Conservation (phyloP, 2,797 vertebrate genomes). For the Lagorchestes hirsutus region DNA sequence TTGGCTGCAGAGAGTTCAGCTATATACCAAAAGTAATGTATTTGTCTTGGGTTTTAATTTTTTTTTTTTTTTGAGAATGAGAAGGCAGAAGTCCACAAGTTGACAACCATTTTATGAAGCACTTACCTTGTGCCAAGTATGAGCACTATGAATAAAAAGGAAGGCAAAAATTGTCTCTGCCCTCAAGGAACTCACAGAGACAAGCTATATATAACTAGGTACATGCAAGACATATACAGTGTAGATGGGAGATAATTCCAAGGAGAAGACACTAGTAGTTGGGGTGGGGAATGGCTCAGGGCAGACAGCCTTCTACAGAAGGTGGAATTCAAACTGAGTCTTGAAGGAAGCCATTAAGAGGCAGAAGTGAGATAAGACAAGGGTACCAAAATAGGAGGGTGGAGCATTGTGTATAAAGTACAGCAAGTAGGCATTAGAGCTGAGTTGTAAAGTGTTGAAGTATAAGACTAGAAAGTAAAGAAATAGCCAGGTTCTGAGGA, state of each 20-base stretch:
- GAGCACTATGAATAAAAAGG: neutral
- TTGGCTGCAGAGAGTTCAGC: constrained; percentile 19
- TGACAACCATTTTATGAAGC: neutral
- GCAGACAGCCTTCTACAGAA: neutral
- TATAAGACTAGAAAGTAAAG: neutral
- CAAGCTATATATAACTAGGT: neutral
- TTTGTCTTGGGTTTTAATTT: neutral
- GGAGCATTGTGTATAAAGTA: neutral
- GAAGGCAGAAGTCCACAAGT: neutral
- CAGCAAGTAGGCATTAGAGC: neutral
- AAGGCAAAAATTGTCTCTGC: neutral
- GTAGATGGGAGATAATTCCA: neutral
- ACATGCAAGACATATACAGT: neutral
- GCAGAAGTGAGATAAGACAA: neutral
- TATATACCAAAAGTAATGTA: neutral
- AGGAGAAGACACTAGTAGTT: neutral
- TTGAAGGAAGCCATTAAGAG: neutral
- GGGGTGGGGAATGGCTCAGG: neutral
- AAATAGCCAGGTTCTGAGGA: neutral
- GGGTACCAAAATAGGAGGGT: neutral
- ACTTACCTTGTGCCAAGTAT: neutral
- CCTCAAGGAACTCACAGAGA: neutral
- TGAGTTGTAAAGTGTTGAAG: neutral
- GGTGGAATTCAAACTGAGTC: neutral
- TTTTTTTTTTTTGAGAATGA: neutral